A percentile compares a stretch with the other conserved stretches of the same genome.
Evolutionary conservation across 2,797 vertebrate species (phyloP).

Genomic region (Trematomus bernacchii): DNA sequence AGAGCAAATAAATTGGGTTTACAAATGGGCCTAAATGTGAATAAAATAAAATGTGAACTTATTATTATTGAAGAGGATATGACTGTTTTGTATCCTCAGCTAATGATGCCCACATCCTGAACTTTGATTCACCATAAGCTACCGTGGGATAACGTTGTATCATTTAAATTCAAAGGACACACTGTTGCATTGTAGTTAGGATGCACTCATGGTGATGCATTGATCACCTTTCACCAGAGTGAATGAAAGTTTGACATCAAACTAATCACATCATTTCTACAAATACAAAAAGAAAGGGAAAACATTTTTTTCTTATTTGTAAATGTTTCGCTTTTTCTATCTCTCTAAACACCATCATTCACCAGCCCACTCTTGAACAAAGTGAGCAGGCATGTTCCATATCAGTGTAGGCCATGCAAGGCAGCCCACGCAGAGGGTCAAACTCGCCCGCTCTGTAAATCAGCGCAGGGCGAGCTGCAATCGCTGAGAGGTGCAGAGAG

Average conservation of each 20-base stretch:
- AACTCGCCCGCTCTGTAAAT: constrained; percentile 43
- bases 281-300: background rate
- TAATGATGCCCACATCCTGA: constrained; percentile 9
- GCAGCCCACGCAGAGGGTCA: constrained; percentile 67
- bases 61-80: constrained; percentile 25
- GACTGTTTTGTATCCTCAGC: constrained; percentile 12
- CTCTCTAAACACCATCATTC: constrained; percentile 28
- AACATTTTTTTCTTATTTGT: constrained; percentile 7
- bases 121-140: constrained; percentile 35
- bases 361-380: constrained; percentile 48
- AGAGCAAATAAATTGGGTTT: constrained; percentile 2
- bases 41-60: constrained; percentile 5
- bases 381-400: constrained; percentile 42
- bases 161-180: constrained; percentile 31
- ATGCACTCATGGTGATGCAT: constrained; percentile 11
- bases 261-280: background rate
- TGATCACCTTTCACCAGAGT: constrained; percentile 8
- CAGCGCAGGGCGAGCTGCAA: constrained; percentile 31
- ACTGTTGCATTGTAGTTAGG: constrained; percentile 14
- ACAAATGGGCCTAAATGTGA: constrained; percentile 22
- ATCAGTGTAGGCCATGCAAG: constrained; percentile 42
- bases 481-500: constrained; percentile 3
- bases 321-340: constrained; percentile 22
- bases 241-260: constrained; percentile 27
- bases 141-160: background rate